Base-by-base conservation (phyloP, 2,113 vertebrate genomes). In the Tychaedon coryphoeus region DNA sequence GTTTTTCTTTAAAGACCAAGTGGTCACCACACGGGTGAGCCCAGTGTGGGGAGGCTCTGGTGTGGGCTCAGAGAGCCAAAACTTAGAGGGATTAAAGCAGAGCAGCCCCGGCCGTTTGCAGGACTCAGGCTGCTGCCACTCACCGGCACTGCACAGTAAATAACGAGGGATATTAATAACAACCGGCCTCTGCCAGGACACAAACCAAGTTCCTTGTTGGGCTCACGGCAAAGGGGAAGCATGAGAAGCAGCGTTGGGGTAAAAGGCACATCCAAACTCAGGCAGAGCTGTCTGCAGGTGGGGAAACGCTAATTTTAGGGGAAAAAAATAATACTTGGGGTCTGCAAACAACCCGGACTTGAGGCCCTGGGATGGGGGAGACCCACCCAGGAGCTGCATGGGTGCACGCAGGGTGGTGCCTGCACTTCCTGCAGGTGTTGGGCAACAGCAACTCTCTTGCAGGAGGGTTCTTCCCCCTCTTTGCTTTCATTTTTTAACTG, bases 131-230 rank as follows among this genome's bases (percentile, higher is more conserved):
- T 77, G 66, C 85, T 81, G 61, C 85, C 77, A 38, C 58, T 88
- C 73, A 77, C 60, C 1, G 0, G 47, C 29, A 0, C 48, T 1
- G 3, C 92, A 34, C 38, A 36, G 84, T 72, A 95, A 96, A 95
- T 92, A 92, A 90, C 4, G 4, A 90, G 82, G 47, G 93, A 72
- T 93, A 90, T 95, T 95, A 95, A 95, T 95, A 95, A 92, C 91
- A 67, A 60, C 8, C 3, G 75, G 48, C 40, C 67, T 31, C 62
- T 88, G 91, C 88, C 88, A 86, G 94, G 28, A 57, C 62, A 60
- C 75, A 69, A 83, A 92, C 8, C 83, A 29, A 91, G 87, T 80
- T 91, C 89, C 86, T 86, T 18, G 0, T 43, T 19, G 19, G 66
- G 69, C 38, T 92, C 60, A 20, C 0, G 2, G 79, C 43, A 62